Evolutionary conservation across 2,888 invertebrate genomes (phyloP).

Genomic region (Drosophila monieri): DNA sequence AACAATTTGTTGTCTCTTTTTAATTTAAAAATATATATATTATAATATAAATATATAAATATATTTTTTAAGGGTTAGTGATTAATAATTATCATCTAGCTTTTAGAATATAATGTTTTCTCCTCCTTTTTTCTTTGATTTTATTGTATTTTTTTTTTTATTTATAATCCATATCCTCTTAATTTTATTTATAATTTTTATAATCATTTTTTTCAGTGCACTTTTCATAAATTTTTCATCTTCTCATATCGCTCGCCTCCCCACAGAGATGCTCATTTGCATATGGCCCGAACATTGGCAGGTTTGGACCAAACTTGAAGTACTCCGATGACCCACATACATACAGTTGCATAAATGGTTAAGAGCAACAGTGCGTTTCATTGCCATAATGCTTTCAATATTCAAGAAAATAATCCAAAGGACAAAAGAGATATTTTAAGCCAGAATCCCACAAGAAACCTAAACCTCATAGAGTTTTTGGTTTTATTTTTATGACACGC

Average conservation of each 20-base stretch:
- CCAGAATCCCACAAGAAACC: too few relatives aligned
- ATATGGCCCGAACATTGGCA: constrained; percentile 23
- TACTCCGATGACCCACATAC: constrained; percentile 58
- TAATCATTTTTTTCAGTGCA: constrained; percentile 3
- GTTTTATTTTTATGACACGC: not conserved
- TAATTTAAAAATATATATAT: not conserved
- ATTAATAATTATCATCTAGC: too few relatives aligned
- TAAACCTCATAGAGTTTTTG: too few relatives aligned
- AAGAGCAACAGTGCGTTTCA: constrained; percentile 13
- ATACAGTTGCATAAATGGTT: constrained; percentile 2
- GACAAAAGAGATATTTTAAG: too few relatives aligned
- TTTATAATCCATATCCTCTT: too few relatives aligned
- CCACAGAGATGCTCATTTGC: constrained; percentile 19
- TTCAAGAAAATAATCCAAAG: fast-evolving
- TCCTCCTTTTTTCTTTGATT: not conserved
- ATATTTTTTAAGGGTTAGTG: too few relatives aligned
- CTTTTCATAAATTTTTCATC: constrained; percentile 6
- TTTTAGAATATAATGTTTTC: too few relatives aligned
- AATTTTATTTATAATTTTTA: too few relatives aligned
- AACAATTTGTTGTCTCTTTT: constrained; percentile 26
- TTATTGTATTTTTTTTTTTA: not conserved
- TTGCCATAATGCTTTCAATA: not conserved
- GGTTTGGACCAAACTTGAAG: constrained; percentile 30
- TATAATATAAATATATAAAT: too few relatives aligned
- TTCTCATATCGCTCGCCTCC: constrained; percentile 14